Base-by-base conservation (phyloP, 2,797 vertebrate species). In the Coluber constrictor region DNA sequence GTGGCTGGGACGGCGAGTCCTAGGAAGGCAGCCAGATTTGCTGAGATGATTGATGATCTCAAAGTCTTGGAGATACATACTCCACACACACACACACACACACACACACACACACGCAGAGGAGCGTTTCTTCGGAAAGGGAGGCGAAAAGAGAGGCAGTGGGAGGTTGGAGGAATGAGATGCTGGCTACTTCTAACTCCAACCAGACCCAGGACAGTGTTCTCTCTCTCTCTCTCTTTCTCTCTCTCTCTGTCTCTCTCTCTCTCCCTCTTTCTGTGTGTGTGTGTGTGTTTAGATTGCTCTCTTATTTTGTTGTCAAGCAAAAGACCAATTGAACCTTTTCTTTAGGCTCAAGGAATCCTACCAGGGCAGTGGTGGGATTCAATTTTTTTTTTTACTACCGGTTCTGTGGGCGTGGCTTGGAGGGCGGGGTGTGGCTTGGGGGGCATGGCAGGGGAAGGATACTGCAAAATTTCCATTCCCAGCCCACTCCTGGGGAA, bases 1-100 rank as follows among this genome's bases (percentile, higher is more conserved):
- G 74, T n/a, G 12, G 88, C 88, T 57, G 54, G 92, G 70, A 93
- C 92, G 6, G 83, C 47, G 70, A 57, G 92, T 93, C 92, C 92
- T 63, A 66, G 89, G 92, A 93, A 70, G 27, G 15, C 37, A 90
- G 92, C 92, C 92, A 93, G 83, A 74, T 87, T 20, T 23, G 20
- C 60, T 13, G 54, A 5, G 18, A 93, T 93, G 89, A 93, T 93
- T 55, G 83, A 93, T 90, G 89, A 70, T 37, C 89, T 70, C 55
- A 15, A 37, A 12, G 54, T 70, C 89, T 90, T 57, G 60, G 83
- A 86, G 47, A 55, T 54, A 29, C 25, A 27, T 51, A 87, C 37
- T 27, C 47, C 43, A 86, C 16, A 43, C 74, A 23, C 51, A 10
- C 37, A 37, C 37, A 5, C 56, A 16, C 74, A 83, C 16, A 12